Base-by-base conservation (phyloP, 2,888 invertebrate species). In the Atherix ibis region DNA sequence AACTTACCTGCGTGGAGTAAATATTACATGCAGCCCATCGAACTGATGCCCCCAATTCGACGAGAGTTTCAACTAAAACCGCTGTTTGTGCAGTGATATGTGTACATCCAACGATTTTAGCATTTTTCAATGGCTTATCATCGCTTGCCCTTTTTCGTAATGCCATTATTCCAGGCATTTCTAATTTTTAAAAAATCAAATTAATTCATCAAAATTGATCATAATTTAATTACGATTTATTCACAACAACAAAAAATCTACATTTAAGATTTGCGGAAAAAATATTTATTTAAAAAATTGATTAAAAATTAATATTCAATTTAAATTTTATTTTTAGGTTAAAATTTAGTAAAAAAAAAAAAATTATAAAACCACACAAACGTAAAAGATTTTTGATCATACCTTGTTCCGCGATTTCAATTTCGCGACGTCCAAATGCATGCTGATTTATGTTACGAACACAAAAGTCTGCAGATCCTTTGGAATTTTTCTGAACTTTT, bases 41-140 rank as follows among this genome's bases (percentile, higher is more conserved):
- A 3, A 95, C 79, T 0, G 83, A 80, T 4, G 92, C 92, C 1
- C 92, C 92, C 14, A 92, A 65, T 34, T 84, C 82, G 0, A 77
- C 76, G 25, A 92, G 64, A 0, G 92, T 91, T 59, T 92, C 91
- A 42, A 92, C 83, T 37, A 92, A 65, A 25, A 92, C 95, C 4
- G 95, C 97, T 1, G 94, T 95, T 64, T 97, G 97, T 27, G 95
- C 95, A 62, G 94, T 97, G 51, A 97, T 92, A 64, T 97, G 97
- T 32, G 94, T 95, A 62, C 95, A 97, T 19, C 94, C 95, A 32
- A 95, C 91, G 43, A 91, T 84, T 68, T 87, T 89, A 9, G 95
- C 95, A 56, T 92, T 91, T 56, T 85, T 84, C 46, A 97, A 58
- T 0, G 95, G 95, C 52, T 91, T 92, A 52, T 95, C 94, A 35